Conservation (phyloP, 1,140 invertebrate species). For the Telenomus remus region DNA sequence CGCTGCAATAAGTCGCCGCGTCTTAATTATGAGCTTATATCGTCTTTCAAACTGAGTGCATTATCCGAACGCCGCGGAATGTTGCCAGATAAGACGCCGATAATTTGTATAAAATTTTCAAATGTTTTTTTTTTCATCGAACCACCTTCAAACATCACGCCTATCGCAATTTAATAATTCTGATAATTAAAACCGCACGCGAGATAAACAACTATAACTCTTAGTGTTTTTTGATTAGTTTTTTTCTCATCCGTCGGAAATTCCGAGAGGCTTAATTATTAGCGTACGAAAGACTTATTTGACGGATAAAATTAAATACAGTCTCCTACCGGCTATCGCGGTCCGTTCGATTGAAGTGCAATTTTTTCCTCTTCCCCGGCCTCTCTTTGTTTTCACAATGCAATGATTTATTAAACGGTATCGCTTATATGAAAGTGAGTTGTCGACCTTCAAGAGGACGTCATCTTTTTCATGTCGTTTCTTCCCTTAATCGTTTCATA, state of each 20-base stretch:
- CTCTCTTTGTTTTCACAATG: slow-evolving; percentile 28
- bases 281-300: slow-evolving; percentile 37
- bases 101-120: slow-evolving; percentile 32
- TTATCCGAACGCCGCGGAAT: slow-evolving; percentile 43
- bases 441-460: slow-evolving; percentile 20
- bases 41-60: slow-evolving; percentile 33
- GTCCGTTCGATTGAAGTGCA: slow-evolving; percentile 14
- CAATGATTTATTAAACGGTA: slow-evolving; percentile 38
- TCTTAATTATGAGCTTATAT: slow-evolving; percentile 45
- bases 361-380: slow-evolving; percentile 12
- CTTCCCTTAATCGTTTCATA: background rate
- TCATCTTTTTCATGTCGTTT: slow-evolving; percentile 1
- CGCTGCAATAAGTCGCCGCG: slow-evolving; percentile 46
- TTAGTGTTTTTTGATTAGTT: slow-evolving; percentile 30
- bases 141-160: slow-evolving; percentile 37
- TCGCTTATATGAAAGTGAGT: slow-evolving; percentile 28
- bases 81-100: slow-evolving; percentile 36
- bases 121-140: slow-evolving; percentile 35
- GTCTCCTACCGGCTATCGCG: slow-evolving; percentile 12
- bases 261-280: slow-evolving; percentile 35
- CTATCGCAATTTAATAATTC: slow-evolving; percentile 41
- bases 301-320: slow-evolving; percentile 32
- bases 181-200: slow-evolving; percentile 42
- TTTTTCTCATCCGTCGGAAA: slow-evolving; percentile 22
- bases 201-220: slow-evolving; percentile 53